Evolutionary conservation across 2,888 invertebrate genomes (phyloP).

Genomic region (Dusona sp.): DNA sequence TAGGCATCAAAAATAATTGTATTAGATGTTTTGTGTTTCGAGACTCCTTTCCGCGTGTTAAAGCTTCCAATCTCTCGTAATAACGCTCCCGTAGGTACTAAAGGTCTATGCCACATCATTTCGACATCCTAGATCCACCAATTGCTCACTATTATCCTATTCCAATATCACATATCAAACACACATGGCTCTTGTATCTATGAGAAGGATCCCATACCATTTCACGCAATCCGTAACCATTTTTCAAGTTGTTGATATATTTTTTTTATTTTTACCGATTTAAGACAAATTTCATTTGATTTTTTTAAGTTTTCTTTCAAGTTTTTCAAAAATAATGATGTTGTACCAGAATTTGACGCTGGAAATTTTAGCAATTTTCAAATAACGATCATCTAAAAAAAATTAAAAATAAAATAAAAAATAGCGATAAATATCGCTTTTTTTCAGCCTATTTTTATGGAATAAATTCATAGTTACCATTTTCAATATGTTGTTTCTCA

Average conservation of each 20-base stretch:
- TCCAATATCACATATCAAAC: conserved; percentile 38
- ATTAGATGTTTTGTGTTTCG: conserved; percentile 74
- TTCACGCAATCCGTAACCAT: too few relatives aligned
- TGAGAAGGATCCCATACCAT: too few relatives aligned
- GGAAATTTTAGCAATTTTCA: too few relatives aligned
- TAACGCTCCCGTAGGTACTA: not conserved
- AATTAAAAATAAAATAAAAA: too few relatives aligned
- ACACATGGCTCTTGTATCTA: not conserved
- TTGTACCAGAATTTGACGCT: too few relatives aligned
- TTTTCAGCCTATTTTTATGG: too few relatives aligned
- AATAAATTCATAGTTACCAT: too few relatives aligned
- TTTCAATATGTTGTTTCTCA: too few relatives aligned
- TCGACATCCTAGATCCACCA: conserved; percentile 29
- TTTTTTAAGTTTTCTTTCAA: not conserved
- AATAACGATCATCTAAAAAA: too few relatives aligned
- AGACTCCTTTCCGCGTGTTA: conserved; percentile 6
- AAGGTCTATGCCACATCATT: not conserved
- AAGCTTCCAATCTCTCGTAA: conserved; percentile 63
- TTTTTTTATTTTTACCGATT: not conserved
- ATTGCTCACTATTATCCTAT: conserved; percentile 40
- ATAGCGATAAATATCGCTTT: too few relatives aligned
- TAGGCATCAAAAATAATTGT: conserved; percentile 81
- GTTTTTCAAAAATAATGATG: not conserved
- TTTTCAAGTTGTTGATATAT: too few relatives aligned
- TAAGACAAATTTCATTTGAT: not conserved